Percentiles rank a stretch among this genome's conserved stretches.
These are phyloP conservation scores for Torymus tubicola DNA, from an alignment of 2,888 invertebrate species.

Conservation along the genomic window DNA sequence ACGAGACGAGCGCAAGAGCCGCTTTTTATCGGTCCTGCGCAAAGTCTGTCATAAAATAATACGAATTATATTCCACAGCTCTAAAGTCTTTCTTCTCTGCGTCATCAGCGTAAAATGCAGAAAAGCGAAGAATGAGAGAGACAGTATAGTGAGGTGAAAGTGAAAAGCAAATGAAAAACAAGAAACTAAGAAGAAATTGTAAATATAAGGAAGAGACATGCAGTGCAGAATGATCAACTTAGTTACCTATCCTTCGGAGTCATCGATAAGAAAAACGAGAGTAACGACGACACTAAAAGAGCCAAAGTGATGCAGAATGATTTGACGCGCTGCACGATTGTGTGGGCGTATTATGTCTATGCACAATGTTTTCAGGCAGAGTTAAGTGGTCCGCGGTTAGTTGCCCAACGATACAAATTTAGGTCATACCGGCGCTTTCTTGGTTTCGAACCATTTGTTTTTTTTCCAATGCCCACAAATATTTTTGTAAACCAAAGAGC, in stretches of 20 bases:
- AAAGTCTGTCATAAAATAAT: slow-evolving; percentile 32
- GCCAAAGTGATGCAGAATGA: no score
- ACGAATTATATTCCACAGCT: slow-evolving; percentile 13
- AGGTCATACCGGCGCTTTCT: slow-evolving; percentile 2
- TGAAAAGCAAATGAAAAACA: slow-evolving; percentile 7
- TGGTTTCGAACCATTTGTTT: neutral
- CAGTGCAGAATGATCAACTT: no score
- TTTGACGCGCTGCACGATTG: no score
- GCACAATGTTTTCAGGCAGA: no score
- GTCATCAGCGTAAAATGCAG: neutral
- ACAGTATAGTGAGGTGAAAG: slow-evolving; percentile 23
- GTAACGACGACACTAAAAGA: no score
- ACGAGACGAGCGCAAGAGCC: slow-evolving; percentile 1
- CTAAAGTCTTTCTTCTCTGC: no score
- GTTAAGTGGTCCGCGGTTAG: neutral
- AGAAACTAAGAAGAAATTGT: slow-evolving; percentile 27
- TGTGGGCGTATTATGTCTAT: no score
- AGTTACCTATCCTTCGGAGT: neutral
- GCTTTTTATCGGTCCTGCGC: slow-evolving; percentile 48
- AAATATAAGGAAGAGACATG: slow-evolving; percentile 13
- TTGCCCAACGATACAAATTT: slow-evolving; percentile 26
- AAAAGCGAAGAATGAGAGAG: neutral
- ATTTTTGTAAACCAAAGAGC: no score
- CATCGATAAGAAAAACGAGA: neutral
- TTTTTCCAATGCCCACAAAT: no score